Conservation (phyloP, 2,113 vertebrate genomes). For the Alces alces region DNA sequence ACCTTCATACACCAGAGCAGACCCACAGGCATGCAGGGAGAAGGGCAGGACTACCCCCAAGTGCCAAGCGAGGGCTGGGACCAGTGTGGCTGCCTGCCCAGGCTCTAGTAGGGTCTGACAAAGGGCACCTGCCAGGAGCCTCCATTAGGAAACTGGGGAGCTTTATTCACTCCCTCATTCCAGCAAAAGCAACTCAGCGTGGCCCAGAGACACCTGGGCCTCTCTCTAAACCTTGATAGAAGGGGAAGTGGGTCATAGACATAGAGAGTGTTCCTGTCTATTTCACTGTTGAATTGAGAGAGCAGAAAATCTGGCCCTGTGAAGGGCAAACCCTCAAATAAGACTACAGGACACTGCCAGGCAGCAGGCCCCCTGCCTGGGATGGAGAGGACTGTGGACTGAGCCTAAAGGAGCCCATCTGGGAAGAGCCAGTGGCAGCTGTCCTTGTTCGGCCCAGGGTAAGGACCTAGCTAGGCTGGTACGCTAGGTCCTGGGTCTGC, state of each 20-base stretch:
- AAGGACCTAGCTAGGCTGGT: not conserved
- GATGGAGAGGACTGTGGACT: not conserved
- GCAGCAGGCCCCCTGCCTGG: not conserved
- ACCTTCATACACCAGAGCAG: slow-evolving; percentile 73
- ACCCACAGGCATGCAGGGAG: slow-evolving; percentile 74
- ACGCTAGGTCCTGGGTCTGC: not conserved
- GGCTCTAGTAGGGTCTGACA: slow-evolving; percentile 59
- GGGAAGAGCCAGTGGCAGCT: not conserved
- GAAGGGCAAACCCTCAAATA: slow-evolving; percentile 27
- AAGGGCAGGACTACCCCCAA: slow-evolving; percentile 60
- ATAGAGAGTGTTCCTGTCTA: slow-evolving; percentile 24
- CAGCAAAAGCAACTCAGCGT: slow-evolving; percentile 44
- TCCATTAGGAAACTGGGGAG: slow-evolving; percentile 36
- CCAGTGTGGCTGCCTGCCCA: slow-evolving; percentile 61
- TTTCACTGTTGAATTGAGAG: slow-evolving; percentile 23
- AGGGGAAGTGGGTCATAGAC: slow-evolving; percentile 7
- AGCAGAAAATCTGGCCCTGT: not conserved
- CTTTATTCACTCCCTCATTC: slow-evolving; percentile 37
- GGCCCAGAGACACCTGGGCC: slow-evolving; percentile 41
- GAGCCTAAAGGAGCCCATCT: not conserved
- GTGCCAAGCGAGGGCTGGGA: slow-evolving; percentile 55
- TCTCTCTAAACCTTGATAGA: not conserved
- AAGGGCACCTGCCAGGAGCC: slow-evolving; percentile 51
- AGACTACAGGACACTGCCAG: slow-evolving; percentile 12
- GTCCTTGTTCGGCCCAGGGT: not conserved